A percentile compares a stretch with the other conserved stretches of the same genome.
Evolutionary conservation across 2,113 vertebrate species (phyloP).

Genomic region (Cepphus grylle): DNA sequence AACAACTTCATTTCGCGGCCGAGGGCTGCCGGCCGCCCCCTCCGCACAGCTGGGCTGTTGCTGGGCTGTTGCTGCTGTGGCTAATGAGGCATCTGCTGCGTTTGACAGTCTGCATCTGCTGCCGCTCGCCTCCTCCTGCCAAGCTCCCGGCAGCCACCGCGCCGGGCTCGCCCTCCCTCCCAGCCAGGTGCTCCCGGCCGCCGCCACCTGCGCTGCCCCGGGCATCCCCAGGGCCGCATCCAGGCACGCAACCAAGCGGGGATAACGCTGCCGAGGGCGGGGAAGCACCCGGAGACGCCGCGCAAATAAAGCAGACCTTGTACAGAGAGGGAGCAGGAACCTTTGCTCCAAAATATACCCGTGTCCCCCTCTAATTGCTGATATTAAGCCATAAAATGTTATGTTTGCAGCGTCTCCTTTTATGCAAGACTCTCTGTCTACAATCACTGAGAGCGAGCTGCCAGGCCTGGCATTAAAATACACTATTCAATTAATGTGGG

Average conservation of each 20-base stretch:
- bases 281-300: background rate
- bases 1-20: background rate
- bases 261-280: background rate
- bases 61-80: background rate
- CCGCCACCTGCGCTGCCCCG: background rate
- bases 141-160: background rate
- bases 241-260: accelerated
- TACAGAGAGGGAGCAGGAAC: background rate
- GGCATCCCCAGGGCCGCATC: background rate
- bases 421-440: background rate
- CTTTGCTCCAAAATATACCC: background rate
- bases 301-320: background rate
- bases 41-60: constrained; percentile 25
- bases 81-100: constrained; percentile 49
- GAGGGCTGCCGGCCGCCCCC: background rate
- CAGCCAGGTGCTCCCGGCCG: background rate
- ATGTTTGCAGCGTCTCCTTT: background rate
- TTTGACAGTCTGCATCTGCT: constrained; percentile 30
- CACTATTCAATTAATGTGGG: background rate
- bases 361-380: background rate
- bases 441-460: background rate
- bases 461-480: background rate
- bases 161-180: background rate
- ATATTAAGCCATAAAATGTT: background rate
- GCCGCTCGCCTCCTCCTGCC: background rate